Base-by-base conservation (phyloP, 2,888 invertebrate species). In the Ormyrus pomaceus region DNA sequence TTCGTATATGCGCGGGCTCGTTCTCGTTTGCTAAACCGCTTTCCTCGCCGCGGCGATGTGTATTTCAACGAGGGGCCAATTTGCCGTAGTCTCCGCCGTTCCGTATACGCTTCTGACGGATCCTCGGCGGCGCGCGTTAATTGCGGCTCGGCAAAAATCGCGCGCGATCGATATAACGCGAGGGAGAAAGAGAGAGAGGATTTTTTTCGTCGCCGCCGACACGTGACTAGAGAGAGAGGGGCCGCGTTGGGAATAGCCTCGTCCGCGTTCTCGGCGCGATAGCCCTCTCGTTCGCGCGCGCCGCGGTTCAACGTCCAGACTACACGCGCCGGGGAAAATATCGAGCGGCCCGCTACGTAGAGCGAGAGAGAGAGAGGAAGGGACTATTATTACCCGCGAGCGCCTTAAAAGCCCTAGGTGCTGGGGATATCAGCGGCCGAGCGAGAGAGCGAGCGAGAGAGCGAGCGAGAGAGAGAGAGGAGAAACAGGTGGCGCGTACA, bases 311-410 rank as follows among this genome's bases (percentile, higher is more conserved):
- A 80, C 62, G 76, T 76, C 70, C 70, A 51, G 65, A 72, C 73
- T 62, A 48, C 13, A 62, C 53, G 51, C 72, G 7, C 62, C 62
- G 62, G 65, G 65, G 48, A 74, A 74, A 82, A 82, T 81, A 84
- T 84, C 82, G 74, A 79, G 50, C 74, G 75, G 46, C 10, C 83
- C 82, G 82, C 77, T 85, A 13, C 8, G 61, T n/a, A 50, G 50
- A 19, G 48, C 6, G 6, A 19, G 34, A 56, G 50, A 45, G 48
- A 46, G 9, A 34, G 62, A 53, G 51, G 55, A 84, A 84, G 81
- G 82, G 84, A 80, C 84, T 85, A 86, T 86, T 84, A 84, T 77
- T 73, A 73, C 56, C 73, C 64, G 13, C 19, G 58, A 10, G 58
- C 6, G 53, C 53, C 53, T 53, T 45, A 62, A 62, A 62, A 62